These are phyloP conservation scores for Ceyx cyanopectus DNA, from an alignment of 2,113 vertebrate species.

Conservation along the genomic window DNA sequence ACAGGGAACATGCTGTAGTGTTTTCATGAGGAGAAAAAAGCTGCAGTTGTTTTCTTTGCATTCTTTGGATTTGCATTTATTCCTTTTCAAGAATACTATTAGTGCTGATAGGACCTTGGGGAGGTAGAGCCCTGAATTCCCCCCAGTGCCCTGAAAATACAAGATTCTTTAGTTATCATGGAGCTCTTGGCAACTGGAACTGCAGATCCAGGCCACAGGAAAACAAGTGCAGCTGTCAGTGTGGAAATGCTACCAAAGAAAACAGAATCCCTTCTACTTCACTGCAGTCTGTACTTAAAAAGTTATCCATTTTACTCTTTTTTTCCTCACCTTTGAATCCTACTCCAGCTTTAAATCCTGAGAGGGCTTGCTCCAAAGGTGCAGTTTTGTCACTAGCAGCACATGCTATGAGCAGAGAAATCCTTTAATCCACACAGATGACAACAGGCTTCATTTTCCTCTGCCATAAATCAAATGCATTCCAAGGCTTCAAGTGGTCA, in stretches of 20 bases:
- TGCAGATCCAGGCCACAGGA: background rate
- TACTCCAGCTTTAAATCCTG: constrained; percentile 4
- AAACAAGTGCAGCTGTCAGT: background rate
- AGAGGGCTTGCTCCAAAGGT: background rate
- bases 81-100: background rate
- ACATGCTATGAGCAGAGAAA: constrained; percentile 22
- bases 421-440: constrained; percentile 39
- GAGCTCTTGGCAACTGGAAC: background rate
- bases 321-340: background rate
- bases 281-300: background rate
- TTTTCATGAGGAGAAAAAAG: background rate
- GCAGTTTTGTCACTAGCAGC: background rate
- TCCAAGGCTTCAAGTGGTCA: constrained; percentile 1
- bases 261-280: background rate
- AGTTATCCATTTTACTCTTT: background rate
- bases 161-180: background rate
- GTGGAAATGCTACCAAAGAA: background rate
- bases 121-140: background rate
- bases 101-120: background rate
- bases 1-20: too few species aligned
- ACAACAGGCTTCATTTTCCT: constrained; percentile 16
- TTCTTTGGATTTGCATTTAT: background rate
- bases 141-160: background rate
- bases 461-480: constrained; percentile 24
- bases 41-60: background rate